phyloP scores from a whole-genome alignment of 1,140 invertebrate species.

The Theocolax elegans region DNA sequence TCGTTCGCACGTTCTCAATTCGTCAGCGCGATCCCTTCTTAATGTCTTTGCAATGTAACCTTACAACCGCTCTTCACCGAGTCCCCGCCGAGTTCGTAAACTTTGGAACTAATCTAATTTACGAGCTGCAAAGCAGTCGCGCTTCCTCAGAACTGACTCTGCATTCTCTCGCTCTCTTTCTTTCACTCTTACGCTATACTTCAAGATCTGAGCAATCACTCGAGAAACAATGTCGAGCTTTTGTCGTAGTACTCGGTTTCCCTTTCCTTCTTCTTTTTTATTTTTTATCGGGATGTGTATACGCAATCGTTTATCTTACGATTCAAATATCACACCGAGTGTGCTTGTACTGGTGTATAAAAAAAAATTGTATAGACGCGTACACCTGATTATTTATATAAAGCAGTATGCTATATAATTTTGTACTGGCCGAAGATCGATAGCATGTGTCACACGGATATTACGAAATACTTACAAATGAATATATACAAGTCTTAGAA shows the following conservation, averaged over 20 bases:
- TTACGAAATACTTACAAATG: too few species aligned
- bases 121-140: conserved; percentile 56
- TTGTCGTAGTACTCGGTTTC: neutral
- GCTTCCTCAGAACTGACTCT: conserved; percentile 48
- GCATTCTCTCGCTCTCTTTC: conserved; percentile 33
- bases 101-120: conserved; percentile 60
- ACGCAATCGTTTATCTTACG: too few species aligned
- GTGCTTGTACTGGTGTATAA: too few species aligned
- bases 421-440: too few species aligned
- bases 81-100: conserved; percentile 51
- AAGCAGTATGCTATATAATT: too few species aligned
- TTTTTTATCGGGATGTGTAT: too few species aligned
- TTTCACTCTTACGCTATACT: neutral
- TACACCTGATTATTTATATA: too few species aligned
- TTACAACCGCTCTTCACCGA: conserved; percentile 49
- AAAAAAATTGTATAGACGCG: too few species aligned
- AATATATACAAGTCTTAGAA: too few species aligned
- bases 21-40: conserved; percentile 52
- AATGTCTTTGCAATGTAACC: conserved; percentile 48
- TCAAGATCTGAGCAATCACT: conserved; percentile 50
- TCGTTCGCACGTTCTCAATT: conserved; percentile 54
- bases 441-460: too few species aligned
- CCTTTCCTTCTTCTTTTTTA: neutral
- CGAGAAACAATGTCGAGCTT: conserved; percentile 34
- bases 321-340: too few species aligned